A percentile compares a stretch with the other conserved stretches of the same genome.
These are phyloP conservation scores for Triplophysa tibetana DNA, from an alignment of 2,113 vertebrate species.

Conservation along the genomic window DNA sequence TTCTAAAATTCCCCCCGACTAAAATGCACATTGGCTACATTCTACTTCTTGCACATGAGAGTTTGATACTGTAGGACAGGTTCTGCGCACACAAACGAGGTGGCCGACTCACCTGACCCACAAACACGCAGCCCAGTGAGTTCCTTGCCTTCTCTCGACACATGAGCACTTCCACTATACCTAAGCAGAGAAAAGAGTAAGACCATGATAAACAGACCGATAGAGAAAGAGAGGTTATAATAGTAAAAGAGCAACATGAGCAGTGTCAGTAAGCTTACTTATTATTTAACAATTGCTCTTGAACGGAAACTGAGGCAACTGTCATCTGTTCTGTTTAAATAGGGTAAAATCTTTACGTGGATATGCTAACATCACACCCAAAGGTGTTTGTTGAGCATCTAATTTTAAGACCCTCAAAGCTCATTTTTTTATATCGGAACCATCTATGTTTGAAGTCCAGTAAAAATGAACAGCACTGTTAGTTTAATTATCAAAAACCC, in stretches of 20 bases:
- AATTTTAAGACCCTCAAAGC: no score
- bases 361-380: no score
- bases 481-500: no score
- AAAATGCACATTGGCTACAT: background rate
- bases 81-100: background rate
- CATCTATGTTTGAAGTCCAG: no score
- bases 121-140: slow-evolving; percentile 86
- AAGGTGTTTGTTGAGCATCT: no score
- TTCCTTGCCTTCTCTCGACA: slow-evolving; percentile 83
- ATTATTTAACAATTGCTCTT: background rate
- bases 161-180: slow-evolving; percentile 86
- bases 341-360: no score
- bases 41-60: background rate
- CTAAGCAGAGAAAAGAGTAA: slow-evolving; percentile 54
- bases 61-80: background rate
- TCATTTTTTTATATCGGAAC: no score
- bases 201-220: background rate
- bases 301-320: background rate
- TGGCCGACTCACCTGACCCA: slow-evolving; percentile 80
- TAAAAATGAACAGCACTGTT: no score
- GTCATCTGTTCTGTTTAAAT: background rate
- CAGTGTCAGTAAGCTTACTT: background rate
- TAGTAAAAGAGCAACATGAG: background rate
- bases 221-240: background rate
- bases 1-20: no score